phyloP scores from a whole-genome alignment of 2,797 vertebrate genomes.

The Podarcis siculus region DNA sequence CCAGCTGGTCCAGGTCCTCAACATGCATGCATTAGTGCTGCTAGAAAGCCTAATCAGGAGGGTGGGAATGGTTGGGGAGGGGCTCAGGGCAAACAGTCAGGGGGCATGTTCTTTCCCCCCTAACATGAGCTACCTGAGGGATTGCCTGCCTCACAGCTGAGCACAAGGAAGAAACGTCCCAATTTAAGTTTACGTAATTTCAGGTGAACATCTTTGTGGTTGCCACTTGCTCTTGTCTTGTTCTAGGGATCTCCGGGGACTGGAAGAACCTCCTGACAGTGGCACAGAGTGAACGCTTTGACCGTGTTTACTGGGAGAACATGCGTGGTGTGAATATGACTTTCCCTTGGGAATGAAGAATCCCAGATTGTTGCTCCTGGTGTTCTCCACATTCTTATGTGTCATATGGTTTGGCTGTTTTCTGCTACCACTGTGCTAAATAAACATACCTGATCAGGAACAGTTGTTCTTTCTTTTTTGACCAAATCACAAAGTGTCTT shows the following conservation, averaged over 20 bases:
- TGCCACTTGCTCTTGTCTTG: not conserved
- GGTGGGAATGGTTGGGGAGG: no score
- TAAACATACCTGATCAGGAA: no score
- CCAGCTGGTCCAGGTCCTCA: no score
- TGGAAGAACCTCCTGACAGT: constrained; percentile 17
- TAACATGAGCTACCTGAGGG: not conserved
- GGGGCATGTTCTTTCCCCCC: not conserved
- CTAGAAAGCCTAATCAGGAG: no score
- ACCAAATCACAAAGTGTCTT: no score
- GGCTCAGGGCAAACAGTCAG: no score
- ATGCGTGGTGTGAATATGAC: not conserved
- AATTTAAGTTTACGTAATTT: not conserved
- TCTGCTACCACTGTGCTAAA: not conserved
- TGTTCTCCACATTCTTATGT: not conserved
- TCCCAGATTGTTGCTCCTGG: not conserved
- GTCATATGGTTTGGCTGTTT: not conserved
- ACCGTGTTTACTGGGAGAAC: not conserved
- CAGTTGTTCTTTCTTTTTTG: no score
- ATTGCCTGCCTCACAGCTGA: not conserved
- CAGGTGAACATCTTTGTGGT: not conserved
- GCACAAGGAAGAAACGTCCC: not conserved
- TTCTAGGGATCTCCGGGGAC: not conserved
- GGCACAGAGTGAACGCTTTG: not conserved
- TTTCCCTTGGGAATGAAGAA: constrained; percentile 2
- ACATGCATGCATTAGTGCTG: no score